Percentiles rank a stretch among this genome's conserved stretches.
Evolutionary conservation across 2,888 invertebrate species (phyloP).

Genomic region (Orchestes rusci): DNA sequence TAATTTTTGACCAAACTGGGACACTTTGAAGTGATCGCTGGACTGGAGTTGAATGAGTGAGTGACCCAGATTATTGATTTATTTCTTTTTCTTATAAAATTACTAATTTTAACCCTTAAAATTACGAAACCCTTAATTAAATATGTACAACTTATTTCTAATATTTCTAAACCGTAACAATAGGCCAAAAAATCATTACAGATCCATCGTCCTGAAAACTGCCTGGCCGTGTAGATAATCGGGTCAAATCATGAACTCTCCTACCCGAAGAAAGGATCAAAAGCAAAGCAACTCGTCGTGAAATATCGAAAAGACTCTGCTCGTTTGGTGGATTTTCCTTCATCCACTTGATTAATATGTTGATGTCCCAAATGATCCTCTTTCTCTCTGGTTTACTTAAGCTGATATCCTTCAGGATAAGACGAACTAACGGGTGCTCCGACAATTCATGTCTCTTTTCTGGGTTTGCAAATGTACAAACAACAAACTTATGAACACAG

Average conservation of each 20-base stretch:
- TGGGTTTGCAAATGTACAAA: conserved; percentile 12
- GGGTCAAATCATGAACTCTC: conserved; percentile 22
- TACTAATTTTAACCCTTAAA: too few relatives aligned
- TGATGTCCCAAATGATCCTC: conserved; percentile 14
- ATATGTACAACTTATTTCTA: too few relatives aligned
- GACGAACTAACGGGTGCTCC: conserved; percentile 23
- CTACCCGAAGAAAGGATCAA: conserved; percentile 24
- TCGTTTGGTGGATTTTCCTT: conserved; percentile 1
- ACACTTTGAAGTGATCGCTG: too few relatives aligned
- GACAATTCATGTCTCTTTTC: background rate
- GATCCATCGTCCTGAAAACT: too few relatives aligned
- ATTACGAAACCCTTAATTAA: too few relatives aligned
- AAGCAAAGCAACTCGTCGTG: conserved; percentile 7
- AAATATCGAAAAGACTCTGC: conserved; percentile 17
- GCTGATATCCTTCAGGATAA: conserved; percentile 23
- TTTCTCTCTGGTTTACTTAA: conserved; percentile 1
- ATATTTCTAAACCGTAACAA: too few relatives aligned
- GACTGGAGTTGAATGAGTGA: too few relatives aligned
- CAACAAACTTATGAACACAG: conserved; percentile 14
- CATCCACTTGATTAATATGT: conserved; percentile 8
- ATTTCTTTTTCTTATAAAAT: too few relatives aligned
- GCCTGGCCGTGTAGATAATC: too few relatives aligned
- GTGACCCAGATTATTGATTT: too few relatives aligned
- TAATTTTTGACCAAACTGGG: too few relatives aligned
- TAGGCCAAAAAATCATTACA: too few relatives aligned